Evolutionary conservation across 1,140 invertebrate genomes (phyloP).

Genomic region (Heliconius eleuchia): DNA sequence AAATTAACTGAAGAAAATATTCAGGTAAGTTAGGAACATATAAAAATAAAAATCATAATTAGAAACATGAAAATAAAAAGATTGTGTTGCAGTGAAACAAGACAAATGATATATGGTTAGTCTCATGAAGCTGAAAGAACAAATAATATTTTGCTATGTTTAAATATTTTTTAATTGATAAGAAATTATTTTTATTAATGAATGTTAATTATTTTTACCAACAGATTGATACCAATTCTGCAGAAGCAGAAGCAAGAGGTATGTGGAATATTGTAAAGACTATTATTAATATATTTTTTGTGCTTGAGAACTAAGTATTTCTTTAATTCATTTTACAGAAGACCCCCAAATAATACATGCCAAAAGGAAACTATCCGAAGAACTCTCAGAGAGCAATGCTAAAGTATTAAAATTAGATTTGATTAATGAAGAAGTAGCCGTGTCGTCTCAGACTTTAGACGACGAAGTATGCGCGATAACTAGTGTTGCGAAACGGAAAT

Average conservation of each 20-base stretch:
- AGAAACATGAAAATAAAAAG: too few relatives aligned
- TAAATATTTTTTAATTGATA: too few relatives aligned
- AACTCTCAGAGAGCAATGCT: constrained; percentile 47
- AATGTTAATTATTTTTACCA: neutral
- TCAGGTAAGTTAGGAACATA: constrained; percentile 39
- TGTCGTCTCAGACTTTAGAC: constrained; percentile 61
- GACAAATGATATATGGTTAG: too few relatives aligned
- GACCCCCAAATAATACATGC: constrained; percentile 28
- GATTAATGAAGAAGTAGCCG: constrained; percentile 44
- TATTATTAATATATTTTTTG: neutral
- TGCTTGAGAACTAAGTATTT: neutral
- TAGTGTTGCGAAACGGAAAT: constrained; percentile 48
- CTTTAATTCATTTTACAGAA: constrained; percentile 32
- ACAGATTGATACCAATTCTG: constrained; percentile 27
- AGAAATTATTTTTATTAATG: neutral
- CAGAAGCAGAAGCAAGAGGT: constrained; percentile 38
- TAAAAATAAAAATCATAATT: neutral
- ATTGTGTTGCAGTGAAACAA: too few relatives aligned
- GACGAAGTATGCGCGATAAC: constrained; percentile 71
- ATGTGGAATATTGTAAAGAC: neutral
- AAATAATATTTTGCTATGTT: too few relatives aligned
- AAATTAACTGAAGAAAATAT: constrained; percentile 31
- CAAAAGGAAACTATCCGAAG: constrained; percentile 67
- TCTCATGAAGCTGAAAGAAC: too few relatives aligned
- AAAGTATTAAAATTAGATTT: constrained; percentile 66